These are phyloP conservation scores for Phocides pigmalion DNA, from an alignment of 1,140 invertebrate genomes.

Conservation along the genomic window DNA sequence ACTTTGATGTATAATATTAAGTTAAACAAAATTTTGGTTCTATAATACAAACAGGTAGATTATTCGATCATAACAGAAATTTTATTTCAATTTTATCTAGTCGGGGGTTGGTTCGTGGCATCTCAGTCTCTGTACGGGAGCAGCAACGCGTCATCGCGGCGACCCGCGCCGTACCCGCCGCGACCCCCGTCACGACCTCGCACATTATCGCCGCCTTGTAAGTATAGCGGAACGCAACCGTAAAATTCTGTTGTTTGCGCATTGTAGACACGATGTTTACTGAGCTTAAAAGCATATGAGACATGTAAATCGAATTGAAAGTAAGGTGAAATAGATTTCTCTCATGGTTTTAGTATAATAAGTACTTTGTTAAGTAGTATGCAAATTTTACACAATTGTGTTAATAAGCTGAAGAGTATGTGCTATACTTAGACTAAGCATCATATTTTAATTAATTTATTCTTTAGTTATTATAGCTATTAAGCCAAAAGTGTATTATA, in stretches of 20 bases:
- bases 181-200: conserved; percentile 76
- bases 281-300: conserved; percentile 10
- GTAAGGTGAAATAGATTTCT: background rate
- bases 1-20: too few species aligned
- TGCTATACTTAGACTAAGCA: background rate
- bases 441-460: background rate
- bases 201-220: conserved; percentile 77
- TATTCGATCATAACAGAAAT: too few species aligned
- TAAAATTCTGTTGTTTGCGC: conserved; percentile 14
- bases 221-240: conserved; percentile 39
- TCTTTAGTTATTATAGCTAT: too few species aligned
- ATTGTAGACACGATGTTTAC: conserved; percentile 16
- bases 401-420: background rate
- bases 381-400: background rate
- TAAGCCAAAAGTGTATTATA: too few species aligned
- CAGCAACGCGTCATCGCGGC: conserved; percentile 63
- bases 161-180: conserved; percentile 78
- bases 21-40: too few species aligned
- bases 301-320: background rate
- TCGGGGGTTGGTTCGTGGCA: conserved; percentile 82
- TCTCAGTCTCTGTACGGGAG: conserved; percentile 77
- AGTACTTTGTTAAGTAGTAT: background rate
- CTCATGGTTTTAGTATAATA: background rate
- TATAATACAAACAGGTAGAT: too few species aligned
- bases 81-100: conserved; percentile 39